phyloP scores from a whole-genome alignment of 2,113 vertebrate genomes.

The Oncorhynchus tshawytscha region DNA sequence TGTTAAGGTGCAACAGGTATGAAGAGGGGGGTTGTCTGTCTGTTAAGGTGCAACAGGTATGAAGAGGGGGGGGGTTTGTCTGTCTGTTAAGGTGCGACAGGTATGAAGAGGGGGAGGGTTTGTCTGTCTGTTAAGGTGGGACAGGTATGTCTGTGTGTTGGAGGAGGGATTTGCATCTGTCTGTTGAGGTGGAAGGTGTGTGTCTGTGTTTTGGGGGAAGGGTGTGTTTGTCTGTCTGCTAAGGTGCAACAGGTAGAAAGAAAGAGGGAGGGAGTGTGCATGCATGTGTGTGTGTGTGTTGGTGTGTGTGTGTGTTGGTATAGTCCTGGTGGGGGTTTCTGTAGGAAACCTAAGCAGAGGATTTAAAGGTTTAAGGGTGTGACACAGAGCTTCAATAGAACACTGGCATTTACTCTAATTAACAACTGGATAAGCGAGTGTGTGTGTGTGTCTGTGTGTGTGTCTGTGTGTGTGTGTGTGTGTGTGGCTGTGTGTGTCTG shows the following conservation, averaged over 20 bases:
- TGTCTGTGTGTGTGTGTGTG: neutral
- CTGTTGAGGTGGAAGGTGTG: neutral
- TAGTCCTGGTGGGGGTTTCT: neutral
- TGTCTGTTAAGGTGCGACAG: too few species aligned
- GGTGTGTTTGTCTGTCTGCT: neutral
- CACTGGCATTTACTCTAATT: neutral
- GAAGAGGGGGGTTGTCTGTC: too few species aligned
- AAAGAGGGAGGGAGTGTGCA: neutral
- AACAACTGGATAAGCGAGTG: conserved; percentile 23
- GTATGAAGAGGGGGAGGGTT: too few species aligned
- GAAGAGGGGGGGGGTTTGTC: too few species aligned
- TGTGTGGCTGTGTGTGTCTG: too few species aligned
- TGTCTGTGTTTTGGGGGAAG: neutral
- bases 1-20: too few species aligned
- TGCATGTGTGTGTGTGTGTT: neutral
- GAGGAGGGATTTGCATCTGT: too few species aligned
- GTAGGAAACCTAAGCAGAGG: conserved; percentile 7
- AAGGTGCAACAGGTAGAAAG: neutral
- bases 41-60: too few species aligned
- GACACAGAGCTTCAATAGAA: neutral
- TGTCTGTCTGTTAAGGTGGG: too few species aligned
- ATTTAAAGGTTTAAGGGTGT: conserved; percentile 29
- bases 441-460: conserved; percentile 1
- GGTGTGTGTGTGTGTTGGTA: neutral
- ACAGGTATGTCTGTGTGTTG: too few species aligned